Conservation (phyloP, 2,113 vertebrate genomes). For the Oreochromis niloticus region DNA sequence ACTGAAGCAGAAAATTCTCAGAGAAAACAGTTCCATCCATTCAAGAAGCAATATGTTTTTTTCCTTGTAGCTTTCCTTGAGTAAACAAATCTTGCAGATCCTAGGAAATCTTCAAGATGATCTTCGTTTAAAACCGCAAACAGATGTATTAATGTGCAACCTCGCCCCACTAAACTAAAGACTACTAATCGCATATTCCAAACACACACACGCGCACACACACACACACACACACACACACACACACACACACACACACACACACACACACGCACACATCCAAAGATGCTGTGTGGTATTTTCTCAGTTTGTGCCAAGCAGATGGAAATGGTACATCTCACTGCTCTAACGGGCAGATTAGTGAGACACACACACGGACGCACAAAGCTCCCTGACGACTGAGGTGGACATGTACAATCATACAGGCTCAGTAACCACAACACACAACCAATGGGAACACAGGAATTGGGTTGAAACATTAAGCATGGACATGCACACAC, state of each 20-base stretch:
- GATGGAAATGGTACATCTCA: slow-evolving; percentile 53
- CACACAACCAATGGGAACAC: neutral
- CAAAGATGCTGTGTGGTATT: neutral
- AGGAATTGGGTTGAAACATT: neutral
- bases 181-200: slow-evolving; percentile 19
- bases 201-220: neutral
- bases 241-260: neutral
- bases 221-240: neutral
- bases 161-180: neutral
- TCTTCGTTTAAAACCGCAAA: neutral
- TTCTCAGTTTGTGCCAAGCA: slow-evolving; percentile 39
- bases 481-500: neutral
- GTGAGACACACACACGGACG: neutral
- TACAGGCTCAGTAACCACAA: slow-evolving; percentile 10
- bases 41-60: neutral
- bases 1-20: neutral
- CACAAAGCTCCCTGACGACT: neutral
- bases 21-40: neutral
- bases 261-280: neutral
- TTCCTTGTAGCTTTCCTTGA: neutral
- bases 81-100: neutral
- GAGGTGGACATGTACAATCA: slow-evolving; percentile 24
- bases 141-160: neutral
- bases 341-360: slow-evolving; percentile 51
- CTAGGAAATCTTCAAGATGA: neutral